Conservation (phyloP, 2,888 invertebrate species). For the Chymomyza caudatula region DNA sequence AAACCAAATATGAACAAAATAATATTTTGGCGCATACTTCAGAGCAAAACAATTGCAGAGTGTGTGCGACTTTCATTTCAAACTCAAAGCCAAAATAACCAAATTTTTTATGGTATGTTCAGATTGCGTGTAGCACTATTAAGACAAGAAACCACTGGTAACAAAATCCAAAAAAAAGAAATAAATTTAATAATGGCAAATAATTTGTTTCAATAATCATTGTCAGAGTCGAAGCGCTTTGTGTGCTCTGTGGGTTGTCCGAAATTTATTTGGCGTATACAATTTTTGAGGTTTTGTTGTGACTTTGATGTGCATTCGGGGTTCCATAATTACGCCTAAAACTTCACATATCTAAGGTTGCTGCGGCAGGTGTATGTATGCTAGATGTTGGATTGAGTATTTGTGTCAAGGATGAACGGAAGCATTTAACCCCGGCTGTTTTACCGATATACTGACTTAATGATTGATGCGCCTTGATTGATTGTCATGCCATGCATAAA, state of each 20-base stretch:
- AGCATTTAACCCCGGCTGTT: constrained; percentile 12
- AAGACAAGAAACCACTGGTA: not conserved
- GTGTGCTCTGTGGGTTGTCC: constrained; percentile 23
- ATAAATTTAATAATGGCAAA: constrained; percentile 44
- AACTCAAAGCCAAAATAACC: not conserved
- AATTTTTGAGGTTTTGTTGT: constrained; percentile 14
- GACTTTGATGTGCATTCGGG: constrained; percentile 36
- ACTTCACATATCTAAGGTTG: constrained; percentile 11
- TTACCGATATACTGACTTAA: constrained; percentile 48
- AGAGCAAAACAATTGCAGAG: not conserved
- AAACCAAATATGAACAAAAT: constrained; percentile 22
- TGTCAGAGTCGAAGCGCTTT: not conserved
- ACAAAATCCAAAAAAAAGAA: constrained; percentile 9
- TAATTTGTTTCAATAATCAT: constrained; percentile 40
- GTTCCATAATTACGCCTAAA: constrained; percentile 53
- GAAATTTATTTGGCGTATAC: constrained; percentile 14
- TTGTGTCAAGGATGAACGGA: constrained; percentile 67
- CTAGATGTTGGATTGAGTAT: constrained; percentile 15
- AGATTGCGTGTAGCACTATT: not conserved
- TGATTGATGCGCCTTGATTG: constrained; percentile 44
- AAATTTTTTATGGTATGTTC: not conserved
- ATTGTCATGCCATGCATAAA: not conserved
- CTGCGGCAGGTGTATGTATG: not conserved
- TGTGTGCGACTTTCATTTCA: constrained; percentile 1
- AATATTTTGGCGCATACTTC: not conserved